Percentiles rank a stretch among this genome's conserved stretches.
Evolutionary conservation across 2,113 vertebrate species (phyloP).

Genomic region (Fulica atra): DNA sequence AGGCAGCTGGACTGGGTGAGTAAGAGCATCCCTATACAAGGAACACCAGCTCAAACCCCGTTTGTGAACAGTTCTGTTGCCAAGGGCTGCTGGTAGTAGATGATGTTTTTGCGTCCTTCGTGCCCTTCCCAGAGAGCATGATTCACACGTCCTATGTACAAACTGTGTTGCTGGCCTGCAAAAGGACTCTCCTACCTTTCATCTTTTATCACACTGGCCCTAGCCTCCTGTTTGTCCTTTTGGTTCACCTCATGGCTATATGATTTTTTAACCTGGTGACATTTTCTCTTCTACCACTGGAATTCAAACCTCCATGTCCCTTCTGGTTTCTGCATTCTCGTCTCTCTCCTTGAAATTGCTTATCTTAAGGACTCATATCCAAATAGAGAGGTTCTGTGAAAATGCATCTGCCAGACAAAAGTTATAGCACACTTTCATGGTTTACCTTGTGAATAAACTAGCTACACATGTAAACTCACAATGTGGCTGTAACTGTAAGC

Average conservation of each 20-base stretch:
- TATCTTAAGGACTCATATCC: not conserved
- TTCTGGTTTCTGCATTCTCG: not conserved
- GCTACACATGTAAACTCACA: not conserved
- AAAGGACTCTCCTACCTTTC: not conserved
- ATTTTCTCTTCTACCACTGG: not conserved
- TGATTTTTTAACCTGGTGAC: not conserved
- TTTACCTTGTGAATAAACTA: not conserved
- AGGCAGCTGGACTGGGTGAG: not conserved
- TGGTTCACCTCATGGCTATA: not conserved
- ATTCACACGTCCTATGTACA: accelerated
- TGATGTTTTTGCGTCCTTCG: not conserved
- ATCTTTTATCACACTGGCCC: not conserved
- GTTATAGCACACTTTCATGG: not conserved
- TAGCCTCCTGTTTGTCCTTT: not conserved
- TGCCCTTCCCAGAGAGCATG: not conserved
- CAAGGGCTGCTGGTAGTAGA: not conserved
- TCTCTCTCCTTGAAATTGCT: not conserved
- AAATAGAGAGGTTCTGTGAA: not conserved
- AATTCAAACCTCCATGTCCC: not conserved
- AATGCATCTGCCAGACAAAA: not conserved
- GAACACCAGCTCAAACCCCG: not conserved
- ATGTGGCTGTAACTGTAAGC: not conserved
- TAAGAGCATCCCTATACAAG: not conserved
- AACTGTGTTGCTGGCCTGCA: not conserved
- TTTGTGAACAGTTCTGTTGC: not conserved